Evolutionary conservation across 2,888 invertebrate species (phyloP), one percentile per base, ranked within the genome.

Genomic region (Cabera pusaria): DNA sequence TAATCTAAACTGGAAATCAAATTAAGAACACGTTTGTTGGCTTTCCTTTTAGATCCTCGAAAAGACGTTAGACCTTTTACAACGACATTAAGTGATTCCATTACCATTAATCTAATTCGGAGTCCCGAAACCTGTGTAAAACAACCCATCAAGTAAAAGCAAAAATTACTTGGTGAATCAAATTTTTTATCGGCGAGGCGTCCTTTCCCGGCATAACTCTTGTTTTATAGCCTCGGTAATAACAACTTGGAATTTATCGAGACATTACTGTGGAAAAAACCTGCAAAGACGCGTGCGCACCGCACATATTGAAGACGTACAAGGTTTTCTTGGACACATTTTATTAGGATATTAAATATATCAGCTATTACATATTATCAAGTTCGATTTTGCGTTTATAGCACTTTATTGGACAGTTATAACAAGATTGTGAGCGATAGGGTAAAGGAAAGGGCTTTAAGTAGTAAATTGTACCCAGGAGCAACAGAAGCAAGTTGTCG

Each of bases 141-240:
- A 58, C 52, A 54, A 56, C 52, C 59, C 56, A 64, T 71, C 52
- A 71, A 63, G 57, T 55, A 55, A 38, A 56, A 49, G 59, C 57
- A 60, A 62, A 65, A 68, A 69, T 69, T 65, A 68, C 61, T 56
- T 44, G 46, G 37, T 31, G 53, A 66, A 67, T 64, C 59, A 60
- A 56, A 40, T 50, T 70, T 72, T 44, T 71, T 72, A 63, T 52
- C 44, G 64, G 62, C 61, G 62, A 59, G 49, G 50, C 62, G 59
- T 59, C 52, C 49, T 52, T 51, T 49, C 60, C 64, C 44, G 37
- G 50, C 58, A 52, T 64, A 61, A 62, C 53, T 56, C 50, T 49
- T 40, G 45, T 56, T 69, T 69, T 65, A 68, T 62, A 46, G 52
- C 50, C 38, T 34, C 29, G 49, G 59, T 62, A 64, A 59, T 59